phyloP scores from a whole-genome alignment of 2,888 invertebrate genomes.

The Platycheirus rosarum region DNA sequence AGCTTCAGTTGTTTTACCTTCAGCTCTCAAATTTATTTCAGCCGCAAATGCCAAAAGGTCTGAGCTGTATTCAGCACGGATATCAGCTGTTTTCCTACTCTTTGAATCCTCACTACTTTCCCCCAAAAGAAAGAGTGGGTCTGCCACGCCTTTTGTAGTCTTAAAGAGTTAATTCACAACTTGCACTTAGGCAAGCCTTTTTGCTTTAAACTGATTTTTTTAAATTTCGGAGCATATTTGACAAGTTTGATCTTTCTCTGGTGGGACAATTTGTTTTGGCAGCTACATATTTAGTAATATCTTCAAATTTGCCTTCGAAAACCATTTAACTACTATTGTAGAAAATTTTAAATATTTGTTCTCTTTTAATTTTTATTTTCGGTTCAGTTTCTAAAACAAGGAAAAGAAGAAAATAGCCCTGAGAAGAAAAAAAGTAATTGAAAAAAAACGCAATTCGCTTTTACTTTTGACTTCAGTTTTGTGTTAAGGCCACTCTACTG shows the following conservation, averaged over 20 bases:
- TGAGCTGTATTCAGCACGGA: not conserved
- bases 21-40: not conserved
- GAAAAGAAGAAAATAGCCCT: too few relatives aligned
- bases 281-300: not conserved
- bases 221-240: not conserved
- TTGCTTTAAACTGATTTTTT: not conserved
- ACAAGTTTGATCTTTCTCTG: not conserved
- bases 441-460: too few relatives aligned
- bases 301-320: not conserved
- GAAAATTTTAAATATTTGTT: not conserved
- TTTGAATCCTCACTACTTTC: not conserved
- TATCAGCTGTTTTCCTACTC: not conserved
- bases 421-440: too few relatives aligned
- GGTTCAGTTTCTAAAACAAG: constrained; percentile 2
- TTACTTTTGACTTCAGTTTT: too few relatives aligned
- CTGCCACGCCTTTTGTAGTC: not conserved
- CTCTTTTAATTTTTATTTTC: not conserved
- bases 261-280: not conserved
- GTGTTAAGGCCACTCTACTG: too few relatives aligned
- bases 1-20: not conserved
- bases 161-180: not conserved
- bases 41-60: not conserved
- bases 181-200: not conserved
- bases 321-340: not conserved
- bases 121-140: not conserved